Evolutionary conservation across 2,888 invertebrate species (phyloP), one percentile per base, ranked within the genome.

Genomic region (Papilio gigon): DNA sequence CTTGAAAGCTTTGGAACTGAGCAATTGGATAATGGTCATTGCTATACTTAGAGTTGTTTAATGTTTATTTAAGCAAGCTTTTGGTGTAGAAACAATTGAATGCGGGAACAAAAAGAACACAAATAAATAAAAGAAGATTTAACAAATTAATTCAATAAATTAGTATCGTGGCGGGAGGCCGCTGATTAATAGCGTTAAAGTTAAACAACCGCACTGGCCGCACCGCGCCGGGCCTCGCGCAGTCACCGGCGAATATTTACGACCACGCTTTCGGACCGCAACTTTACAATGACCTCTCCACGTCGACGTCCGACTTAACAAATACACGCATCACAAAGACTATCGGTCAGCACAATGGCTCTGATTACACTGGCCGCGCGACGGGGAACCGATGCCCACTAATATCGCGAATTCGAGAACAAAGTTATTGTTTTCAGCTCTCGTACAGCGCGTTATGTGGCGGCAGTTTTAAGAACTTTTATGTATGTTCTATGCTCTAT

Each of bases 161-260:
- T 47, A 35, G 47, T 40, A 64, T 56, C 37, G 64, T 22, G 58
- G 44, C 17, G 25, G 25, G 22, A 22, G 3, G 33, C 61, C 44
- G 42, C 65, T 73, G 77, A 79, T 80, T 78, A 80, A 81, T 79
- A 75, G 73, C 75, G 75, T 72, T 74, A 72, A 75, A 75, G 71
- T 77, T 70, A 68, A 68, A 64, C 68, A 68, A 64, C 64, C 59
- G 63, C 67, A 67, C 35, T 56, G 42, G 67, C 33, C 47, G 33
- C n/a, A 59, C 33, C 44, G 33, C 22, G 20, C 63, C 64, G 50
- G 50, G 50, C n/a, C n/a, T n/a, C n/a, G n/a, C 53, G 60, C 61
- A 56, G 50, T 58, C 65, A 33, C 65, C 65, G 40, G 27, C 53
- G 71, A 74, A 77, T 80, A 84, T 84, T 84, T 84, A 84, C 77